Evolutionary conservation across 1,140 invertebrate species (phyloP).

Genomic region (Archegozetes longisetosus): DNA sequence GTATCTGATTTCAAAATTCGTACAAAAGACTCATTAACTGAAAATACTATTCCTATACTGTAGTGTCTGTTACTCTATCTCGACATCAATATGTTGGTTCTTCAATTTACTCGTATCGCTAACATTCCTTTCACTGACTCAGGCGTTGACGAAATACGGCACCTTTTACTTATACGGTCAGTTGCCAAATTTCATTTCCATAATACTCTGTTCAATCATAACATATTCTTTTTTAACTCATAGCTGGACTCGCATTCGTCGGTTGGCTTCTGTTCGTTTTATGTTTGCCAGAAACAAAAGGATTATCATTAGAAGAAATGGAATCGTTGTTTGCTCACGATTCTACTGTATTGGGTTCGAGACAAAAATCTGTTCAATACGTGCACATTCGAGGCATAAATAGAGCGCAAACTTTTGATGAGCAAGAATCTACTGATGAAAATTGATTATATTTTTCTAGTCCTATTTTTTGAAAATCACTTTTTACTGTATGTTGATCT

Average conservation of each 20-base stretch:
- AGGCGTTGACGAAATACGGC: conserved; percentile 35
- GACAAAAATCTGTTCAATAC: no score
- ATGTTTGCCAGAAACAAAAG: conserved; percentile 40
- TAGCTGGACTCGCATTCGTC: conserved; percentile 31
- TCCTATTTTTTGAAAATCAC: no score
- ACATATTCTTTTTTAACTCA: no score
- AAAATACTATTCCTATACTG: background rate
- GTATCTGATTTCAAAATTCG: no score
- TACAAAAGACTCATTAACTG: background rate
- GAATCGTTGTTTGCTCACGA: conserved; percentile 19
- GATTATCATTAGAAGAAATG: conserved; percentile 37
- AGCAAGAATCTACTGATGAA: no score
- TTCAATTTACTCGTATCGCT: conserved; percentile 42
- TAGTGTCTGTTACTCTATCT: conserved; percentile 36
- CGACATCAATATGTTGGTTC: conserved; percentile 43
- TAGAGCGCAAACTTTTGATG: no score
- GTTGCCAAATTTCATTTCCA: no score
- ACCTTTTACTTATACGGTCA: conserved; percentile 40
- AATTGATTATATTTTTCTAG: no score
- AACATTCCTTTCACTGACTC: conserved; percentile 39
- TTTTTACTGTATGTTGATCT: no score
- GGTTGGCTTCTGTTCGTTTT: conserved; percentile 35
- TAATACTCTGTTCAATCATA: no score
- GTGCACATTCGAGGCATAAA: no score
- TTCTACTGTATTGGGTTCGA: no score